phyloP scores from a whole-genome alignment of 1,140 invertebrate genomes.

The Penaeus chinensis region DNA sequence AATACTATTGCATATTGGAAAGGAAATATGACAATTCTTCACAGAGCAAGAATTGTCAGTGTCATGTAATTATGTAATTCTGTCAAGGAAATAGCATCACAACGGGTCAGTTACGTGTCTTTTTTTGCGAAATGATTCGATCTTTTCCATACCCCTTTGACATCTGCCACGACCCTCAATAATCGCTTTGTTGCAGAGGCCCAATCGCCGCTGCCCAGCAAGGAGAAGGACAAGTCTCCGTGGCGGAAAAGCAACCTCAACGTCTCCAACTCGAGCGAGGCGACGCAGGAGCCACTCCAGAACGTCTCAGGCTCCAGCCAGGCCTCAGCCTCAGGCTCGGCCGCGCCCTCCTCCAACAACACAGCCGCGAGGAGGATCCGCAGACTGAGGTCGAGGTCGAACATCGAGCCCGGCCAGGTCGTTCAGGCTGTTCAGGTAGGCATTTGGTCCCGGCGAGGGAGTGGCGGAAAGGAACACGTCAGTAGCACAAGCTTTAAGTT shows the following conservation, averaged over 20 bases:
- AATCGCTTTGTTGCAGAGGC: constrained; percentile 48
- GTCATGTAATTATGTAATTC: not conserved
- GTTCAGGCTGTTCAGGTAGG: constrained; percentile 45
- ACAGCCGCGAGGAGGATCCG: constrained; percentile 68
- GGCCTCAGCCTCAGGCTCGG: constrained; percentile 69
- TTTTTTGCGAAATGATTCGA: too few relatives aligned
- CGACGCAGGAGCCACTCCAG: constrained; percentile 67
- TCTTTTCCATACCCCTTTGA: too few relatives aligned
- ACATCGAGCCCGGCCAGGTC: constrained; percentile 67
- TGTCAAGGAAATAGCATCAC: not conserved
- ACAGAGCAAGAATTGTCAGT: not conserved
- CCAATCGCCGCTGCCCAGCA: constrained; percentile 58
- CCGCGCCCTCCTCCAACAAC: constrained; percentile 23
- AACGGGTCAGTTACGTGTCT: not conserved
- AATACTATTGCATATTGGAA: not conserved
- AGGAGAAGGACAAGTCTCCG: constrained; percentile 77
- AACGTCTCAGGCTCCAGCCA: constrained; percentile 71
- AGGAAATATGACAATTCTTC: constrained; percentile 20
- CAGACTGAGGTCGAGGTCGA: constrained; percentile 70
- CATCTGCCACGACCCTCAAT: too few relatives aligned
- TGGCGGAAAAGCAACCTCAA: constrained; percentile 81
- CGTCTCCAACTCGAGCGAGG: constrained; percentile 75
- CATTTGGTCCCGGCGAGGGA: too few relatives aligned
- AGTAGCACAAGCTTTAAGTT: not conserved
- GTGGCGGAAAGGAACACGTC: too few relatives aligned